These are phyloP conservation scores for Chlamydotis undulata DNA, from an alignment of 2,113 vertebrate species.

Conservation along the genomic window DNA sequence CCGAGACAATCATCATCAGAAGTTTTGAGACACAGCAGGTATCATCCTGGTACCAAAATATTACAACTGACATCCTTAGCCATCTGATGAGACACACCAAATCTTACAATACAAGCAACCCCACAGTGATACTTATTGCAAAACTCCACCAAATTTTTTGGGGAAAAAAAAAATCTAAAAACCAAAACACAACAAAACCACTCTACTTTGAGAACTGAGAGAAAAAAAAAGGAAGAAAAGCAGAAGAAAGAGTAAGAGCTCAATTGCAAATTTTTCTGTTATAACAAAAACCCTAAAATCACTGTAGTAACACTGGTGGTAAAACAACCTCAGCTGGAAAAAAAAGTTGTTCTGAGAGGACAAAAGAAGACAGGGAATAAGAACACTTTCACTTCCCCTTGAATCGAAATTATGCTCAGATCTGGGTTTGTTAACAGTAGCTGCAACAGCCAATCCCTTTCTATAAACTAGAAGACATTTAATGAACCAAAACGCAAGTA, in stretches of 20 bases:
- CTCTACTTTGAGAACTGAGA: not conserved
- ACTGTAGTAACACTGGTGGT: not conserved
- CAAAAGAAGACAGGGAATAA: not conserved
- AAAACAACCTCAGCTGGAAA: not conserved
- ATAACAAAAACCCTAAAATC: not conserved
- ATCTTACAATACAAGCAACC: not conserved
- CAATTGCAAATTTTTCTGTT: not conserved
- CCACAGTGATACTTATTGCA: not conserved
- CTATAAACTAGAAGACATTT: not conserved
- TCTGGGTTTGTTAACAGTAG: not conserved
- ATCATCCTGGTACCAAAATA: not conserved
- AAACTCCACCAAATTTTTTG: not conserved
- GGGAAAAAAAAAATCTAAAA: not conserved
- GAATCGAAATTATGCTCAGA: not conserved
- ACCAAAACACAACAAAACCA: not conserved
- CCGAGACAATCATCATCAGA: not conserved
- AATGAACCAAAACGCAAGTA: not conserved
- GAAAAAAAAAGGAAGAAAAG: accelerated
- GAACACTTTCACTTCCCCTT: not conserved
- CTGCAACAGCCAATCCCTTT: not conserved
- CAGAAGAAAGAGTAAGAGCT: not conserved
- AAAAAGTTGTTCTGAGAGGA: not conserved
- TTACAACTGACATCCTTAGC: not conserved
- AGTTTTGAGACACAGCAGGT: not conserved
- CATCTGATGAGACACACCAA: not conserved